These are phyloP conservation scores for Drosophila ironensis DNA, from an alignment of 1,140 invertebrate genomes.

Conservation along the genomic window DNA sequence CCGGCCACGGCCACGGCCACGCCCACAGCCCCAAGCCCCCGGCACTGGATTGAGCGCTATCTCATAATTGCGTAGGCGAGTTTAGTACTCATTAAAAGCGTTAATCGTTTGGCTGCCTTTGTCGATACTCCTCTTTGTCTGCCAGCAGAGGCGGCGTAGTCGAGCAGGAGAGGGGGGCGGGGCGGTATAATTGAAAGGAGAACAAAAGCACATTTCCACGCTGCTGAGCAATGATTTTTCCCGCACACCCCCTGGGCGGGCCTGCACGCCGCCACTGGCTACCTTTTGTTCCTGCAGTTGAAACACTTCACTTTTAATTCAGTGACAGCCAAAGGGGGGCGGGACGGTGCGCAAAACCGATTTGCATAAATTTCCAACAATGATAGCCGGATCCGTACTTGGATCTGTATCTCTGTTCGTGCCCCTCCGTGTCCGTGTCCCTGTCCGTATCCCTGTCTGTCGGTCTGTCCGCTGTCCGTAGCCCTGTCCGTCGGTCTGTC, in stretches of 20 bases:
- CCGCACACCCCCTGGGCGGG: not conserved
- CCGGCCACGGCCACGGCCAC: not conserved
- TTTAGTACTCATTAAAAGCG: constrained; percentile 75
- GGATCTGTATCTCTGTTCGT: not conserved
- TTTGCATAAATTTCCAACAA: constrained; percentile 74
- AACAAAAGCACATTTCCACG: no score
- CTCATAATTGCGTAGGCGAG: constrained; percentile 75
- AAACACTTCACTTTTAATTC: constrained; percentile 70
- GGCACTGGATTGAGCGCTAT: no score
- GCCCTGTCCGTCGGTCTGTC: not conserved
- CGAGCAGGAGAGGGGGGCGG: not conserved
- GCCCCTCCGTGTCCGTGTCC: not conserved
- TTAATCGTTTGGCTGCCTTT: constrained; percentile 58
- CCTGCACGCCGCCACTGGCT: not conserved
- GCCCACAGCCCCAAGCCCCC: not conserved
- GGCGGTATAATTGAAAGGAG: no score
- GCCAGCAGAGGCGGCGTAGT: not conserved
- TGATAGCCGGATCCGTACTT: constrained; percentile 38
- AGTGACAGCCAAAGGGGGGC: constrained; percentile 10
- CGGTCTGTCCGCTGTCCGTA: no score
- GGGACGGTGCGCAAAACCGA: constrained; percentile 42
- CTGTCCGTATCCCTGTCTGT: constrained; percentile 1
- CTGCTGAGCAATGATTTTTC: no score
- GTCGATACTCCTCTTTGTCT: constrained; percentile 1
- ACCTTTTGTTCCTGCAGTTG: constrained; percentile 49